A percentile compares a stretch with the other conserved stretches of the same genome.
phyloP scores from a whole-genome alignment of 2,113 vertebrate species.

The Paradoxurus hermaphroditus region DNA sequence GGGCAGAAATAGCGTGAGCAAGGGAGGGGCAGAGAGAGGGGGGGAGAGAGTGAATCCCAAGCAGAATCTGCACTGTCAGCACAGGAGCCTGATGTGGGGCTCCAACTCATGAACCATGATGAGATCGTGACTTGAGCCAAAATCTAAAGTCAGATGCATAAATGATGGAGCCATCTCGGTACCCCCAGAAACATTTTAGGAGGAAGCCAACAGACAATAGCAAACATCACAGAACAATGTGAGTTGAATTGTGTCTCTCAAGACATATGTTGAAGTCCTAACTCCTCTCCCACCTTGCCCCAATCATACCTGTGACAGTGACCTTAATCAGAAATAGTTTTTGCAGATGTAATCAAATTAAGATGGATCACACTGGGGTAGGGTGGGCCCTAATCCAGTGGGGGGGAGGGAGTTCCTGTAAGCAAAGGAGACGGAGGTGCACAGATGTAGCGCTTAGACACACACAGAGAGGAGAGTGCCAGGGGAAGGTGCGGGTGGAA shows the following conservation, averaged over 20 bases:
- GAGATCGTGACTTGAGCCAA: too few relatives aligned
- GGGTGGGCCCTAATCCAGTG: too few relatives aligned
- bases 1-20: too few relatives aligned
- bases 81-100: too few relatives aligned
- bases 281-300: not conserved
- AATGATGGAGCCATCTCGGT: too few relatives aligned
- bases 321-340: not conserved
- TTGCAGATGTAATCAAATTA: not conserved
- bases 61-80: too few relatives aligned
- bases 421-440: not conserved
- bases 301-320: not conserved
- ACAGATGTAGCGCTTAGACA: not conserved
- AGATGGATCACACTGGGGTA: not conserved
- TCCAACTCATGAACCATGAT: too few relatives aligned
- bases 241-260: not conserved
- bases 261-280: not conserved
- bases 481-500: not conserved
- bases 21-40: too few relatives aligned
- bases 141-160: too few relatives aligned
- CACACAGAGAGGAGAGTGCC: not conserved
- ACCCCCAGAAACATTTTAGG: not conserved
- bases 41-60: too few relatives aligned
- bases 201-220: not conserved
- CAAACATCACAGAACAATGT: not conserved
- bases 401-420: accelerated